phyloP scores from a whole-genome alignment of 2,888 invertebrate genomes.

The Agonopterix alstromeriana region DNA sequence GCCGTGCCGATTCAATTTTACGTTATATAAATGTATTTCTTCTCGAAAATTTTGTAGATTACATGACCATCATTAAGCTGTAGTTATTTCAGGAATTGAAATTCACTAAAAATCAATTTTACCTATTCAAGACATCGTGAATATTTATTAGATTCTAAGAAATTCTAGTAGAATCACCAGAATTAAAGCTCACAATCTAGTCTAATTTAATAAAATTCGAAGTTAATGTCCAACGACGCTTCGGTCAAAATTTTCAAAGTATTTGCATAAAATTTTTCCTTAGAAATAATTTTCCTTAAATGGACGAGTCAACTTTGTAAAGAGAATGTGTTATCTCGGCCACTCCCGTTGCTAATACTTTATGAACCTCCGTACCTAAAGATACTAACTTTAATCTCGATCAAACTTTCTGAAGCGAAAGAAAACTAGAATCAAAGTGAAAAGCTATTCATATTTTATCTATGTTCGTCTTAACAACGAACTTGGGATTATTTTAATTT shows the following conservation, averaged over 20 bases:
- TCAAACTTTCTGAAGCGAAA: slow-evolving; percentile 40
- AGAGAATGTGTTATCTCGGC: slow-evolving; percentile 44
- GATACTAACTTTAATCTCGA: slow-evolving; percentile 50
- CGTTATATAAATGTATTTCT: too few species aligned
- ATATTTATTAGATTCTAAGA: too few species aligned
- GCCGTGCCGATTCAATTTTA: too few species aligned
- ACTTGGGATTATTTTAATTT: slow-evolving; percentile 3
- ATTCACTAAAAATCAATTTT: too few species aligned
- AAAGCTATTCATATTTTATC: slow-evolving; percentile 13
- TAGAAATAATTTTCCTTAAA: slow-evolving; percentile 28
- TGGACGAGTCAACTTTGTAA: slow-evolving; percentile 32
- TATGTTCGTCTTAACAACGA: slow-evolving; percentile 10
- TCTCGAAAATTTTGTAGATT: too few species aligned
- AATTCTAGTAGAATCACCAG: too few species aligned
- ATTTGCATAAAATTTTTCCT: slow-evolving; percentile 16
- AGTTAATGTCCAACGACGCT: neutral
- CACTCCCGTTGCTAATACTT: slow-evolving; percentile 36
- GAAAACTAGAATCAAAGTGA: slow-evolving; percentile 34
- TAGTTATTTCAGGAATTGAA: too few species aligned
- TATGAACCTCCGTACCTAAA: slow-evolving; percentile 34
- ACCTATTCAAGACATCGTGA: too few species aligned
- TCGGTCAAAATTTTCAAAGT: neutral
- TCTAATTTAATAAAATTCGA: neutral
- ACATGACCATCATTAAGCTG: too few species aligned
- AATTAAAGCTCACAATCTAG: too few species aligned